Percentiles rank a stretch among this genome's conserved stretches.
Evolutionary conservation across 1,140 invertebrate species (phyloP).

Genomic region (Coboldia fuscipes): DNA sequence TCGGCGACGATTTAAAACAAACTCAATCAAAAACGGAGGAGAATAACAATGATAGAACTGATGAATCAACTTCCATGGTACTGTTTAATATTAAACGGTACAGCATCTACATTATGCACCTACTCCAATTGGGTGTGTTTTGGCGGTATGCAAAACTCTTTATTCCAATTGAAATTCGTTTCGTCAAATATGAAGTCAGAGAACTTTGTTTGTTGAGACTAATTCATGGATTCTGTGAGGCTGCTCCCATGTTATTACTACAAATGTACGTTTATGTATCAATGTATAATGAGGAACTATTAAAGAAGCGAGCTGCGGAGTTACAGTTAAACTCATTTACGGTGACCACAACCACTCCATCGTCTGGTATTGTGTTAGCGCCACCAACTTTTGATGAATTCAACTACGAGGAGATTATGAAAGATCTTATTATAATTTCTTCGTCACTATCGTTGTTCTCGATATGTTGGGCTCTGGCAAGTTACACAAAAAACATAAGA

Average conservation of each 20-base stretch:
- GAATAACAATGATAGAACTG: too few relatives aligned
- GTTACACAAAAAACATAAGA: slow-evolving; percentile 72
- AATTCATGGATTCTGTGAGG: slow-evolving; percentile 70
- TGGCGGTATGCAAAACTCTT: slow-evolving; percentile 79
- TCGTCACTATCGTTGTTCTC: slow-evolving; percentile 60
- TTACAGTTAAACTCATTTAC: slow-evolving; percentile 4
- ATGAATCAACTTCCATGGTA: not conserved
- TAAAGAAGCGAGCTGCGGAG: not conserved
- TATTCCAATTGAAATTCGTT: slow-evolving; percentile 60
- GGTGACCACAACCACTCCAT: not conserved
- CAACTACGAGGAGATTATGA: too few relatives aligned
- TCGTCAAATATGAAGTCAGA: slow-evolving; percentile 64
- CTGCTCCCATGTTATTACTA: slow-evolving; percentile 66
- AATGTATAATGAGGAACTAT: slow-evolving; percentile 10
- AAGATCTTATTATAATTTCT: slow-evolving; percentile 62
- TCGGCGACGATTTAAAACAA: not conserved
- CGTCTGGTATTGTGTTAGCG: slow-evolving; percentile 2
- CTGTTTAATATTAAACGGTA: slow-evolving; percentile 11
- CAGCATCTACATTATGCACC: slow-evolving; percentile 42
- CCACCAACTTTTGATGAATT: slow-evolving; percentile 30
- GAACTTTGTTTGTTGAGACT: slow-evolving; percentile 51
- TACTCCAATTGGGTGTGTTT: slow-evolving; percentile 59
- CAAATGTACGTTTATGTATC: slow-evolving; percentile 54
- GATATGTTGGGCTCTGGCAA: slow-evolving; percentile 76
- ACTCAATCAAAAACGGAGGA: not conserved